Evolutionary conservation across 2,113 vertebrate species (phyloP), one percentile per base, ranked within the genome.

Genomic region (Cynoglossus semilaevis): DNA sequence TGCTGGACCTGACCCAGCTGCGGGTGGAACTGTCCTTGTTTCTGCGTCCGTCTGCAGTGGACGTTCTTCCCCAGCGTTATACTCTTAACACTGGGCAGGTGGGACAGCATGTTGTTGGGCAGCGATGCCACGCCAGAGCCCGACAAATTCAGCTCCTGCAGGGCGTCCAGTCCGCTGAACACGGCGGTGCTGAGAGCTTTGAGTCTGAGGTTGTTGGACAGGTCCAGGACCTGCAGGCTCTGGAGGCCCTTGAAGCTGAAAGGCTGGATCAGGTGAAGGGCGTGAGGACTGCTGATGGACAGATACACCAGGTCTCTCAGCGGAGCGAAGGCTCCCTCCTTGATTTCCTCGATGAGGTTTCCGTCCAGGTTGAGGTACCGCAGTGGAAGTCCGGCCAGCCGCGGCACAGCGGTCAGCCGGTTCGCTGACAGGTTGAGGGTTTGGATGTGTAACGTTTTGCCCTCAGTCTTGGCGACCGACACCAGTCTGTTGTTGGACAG

Each of bases 91-190:
- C 91, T 92, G 0, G 95, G 94, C 59, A 99, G 79, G 54, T 93
- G 86, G 60, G 79, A 88, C 17, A 97, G 83, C 68, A 93, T 84
- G 17, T 77, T 80, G 41, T 88, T 91, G 1, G 96, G 94, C 65
- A 96, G 81, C 2, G 90, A 88, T 0, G 62, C 66, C 59, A 94
- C 45, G 0, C 88, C 89, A 0, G 95, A 95, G 63, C 91, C 91
- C 0, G 93, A 93, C 68, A 99, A 83, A 66, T 94, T 93, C 64
- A 99, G 91, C 72, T 98, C 97, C 46, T 95, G 96, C 46, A 99
- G 78, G 10, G 94, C 92, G 35, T 72, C 83, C 37, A 99, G 84
- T 53, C 93, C 93, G 0, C 77, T 90, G 55, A 96, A 93, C 2
- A 94, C 88, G 7, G 90, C 90, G 0, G 91, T 80, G 34, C 72